phyloP scores from a whole-genome alignment of 2,113 vertebrate genomes.

The Sigmodon hispidus region DNA sequence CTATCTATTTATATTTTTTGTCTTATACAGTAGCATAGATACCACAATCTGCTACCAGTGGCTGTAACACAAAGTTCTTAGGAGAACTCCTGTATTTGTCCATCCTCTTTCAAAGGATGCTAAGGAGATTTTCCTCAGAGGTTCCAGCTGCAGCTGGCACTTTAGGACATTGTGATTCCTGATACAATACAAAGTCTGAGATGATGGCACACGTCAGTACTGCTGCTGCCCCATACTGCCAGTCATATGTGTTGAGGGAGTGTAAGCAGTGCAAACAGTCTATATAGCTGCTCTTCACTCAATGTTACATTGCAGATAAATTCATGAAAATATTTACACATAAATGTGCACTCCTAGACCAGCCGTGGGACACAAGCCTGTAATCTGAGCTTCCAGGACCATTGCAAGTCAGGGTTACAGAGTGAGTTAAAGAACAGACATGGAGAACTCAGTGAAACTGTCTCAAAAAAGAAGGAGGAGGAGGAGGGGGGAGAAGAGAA shows the following conservation, averaged over 20 bases:
- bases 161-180: neutral
- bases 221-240: neutral
- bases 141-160: neutral
- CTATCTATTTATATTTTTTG: neutral
- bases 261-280: neutral
- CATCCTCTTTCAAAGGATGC: neutral
- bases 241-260: rapidly evolving
- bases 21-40: neutral
- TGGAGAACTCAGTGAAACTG: no score
- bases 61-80: neutral
- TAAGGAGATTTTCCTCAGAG: neutral
- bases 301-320: neutral
- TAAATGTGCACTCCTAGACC: neutral
- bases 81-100: neutral
- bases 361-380: no score
- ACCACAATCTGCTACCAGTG: neutral
- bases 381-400: no score
- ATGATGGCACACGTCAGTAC: rapidly evolving
- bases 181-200: no score
- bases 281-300: rapidly evolving
- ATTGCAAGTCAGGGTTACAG: no score
- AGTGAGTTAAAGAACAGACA: no score
- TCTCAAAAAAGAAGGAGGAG: no score
- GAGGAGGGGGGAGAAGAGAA: no score
- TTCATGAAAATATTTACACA: no score